A percentile compares a stretch with the other conserved stretches of the same genome.
These are phyloP conservation scores for Physella acuta DNA, from an alignment of 1,140 invertebrate species.

Conservation along the genomic window DNA sequence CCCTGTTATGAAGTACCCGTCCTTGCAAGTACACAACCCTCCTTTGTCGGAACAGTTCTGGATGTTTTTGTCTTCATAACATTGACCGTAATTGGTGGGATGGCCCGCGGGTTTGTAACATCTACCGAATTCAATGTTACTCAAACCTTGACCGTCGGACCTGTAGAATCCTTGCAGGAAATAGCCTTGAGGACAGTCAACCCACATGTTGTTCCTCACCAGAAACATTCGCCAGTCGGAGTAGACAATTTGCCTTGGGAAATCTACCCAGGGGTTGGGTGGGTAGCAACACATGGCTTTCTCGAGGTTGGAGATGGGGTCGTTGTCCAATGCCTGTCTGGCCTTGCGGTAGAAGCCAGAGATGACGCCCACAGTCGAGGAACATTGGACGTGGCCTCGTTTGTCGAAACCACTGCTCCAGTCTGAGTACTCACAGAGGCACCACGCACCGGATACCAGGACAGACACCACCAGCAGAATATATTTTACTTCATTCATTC, in stretches of 20 bases:
- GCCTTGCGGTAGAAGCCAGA: too few species aligned
- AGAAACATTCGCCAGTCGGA: not conserved
- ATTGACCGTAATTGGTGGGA: not conserved
- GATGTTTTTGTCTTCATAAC: not conserved
- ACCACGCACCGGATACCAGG: too few species aligned
- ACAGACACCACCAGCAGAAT: too few species aligned
- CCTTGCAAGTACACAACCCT: not conserved
- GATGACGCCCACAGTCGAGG: too few species aligned
- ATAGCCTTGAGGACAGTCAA: not conserved
- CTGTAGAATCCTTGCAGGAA: slow-evolving; percentile 9
- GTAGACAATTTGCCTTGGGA: not conserved
- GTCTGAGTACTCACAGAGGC: too few species aligned
- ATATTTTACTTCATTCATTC: too few species aligned
- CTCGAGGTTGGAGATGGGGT: not conserved
- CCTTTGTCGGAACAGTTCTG: not conserved
- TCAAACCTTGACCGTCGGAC: not conserved
- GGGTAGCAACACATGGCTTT: not conserved
- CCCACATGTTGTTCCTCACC: not conserved
- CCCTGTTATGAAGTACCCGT: not conserved
- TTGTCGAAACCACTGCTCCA: too few species aligned
- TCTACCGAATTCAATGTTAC: not conserved
- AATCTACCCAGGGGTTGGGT: not conserved
- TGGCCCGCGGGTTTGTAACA: not conserved
- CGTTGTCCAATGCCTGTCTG: slow-evolving; percentile 1
- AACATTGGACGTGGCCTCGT: too few species aligned